Evolutionary conservation across 1,140 invertebrate genomes (phyloP), one percentile per base, ranked within the genome.

Genomic region (Anastrepha obliqua): DNA sequence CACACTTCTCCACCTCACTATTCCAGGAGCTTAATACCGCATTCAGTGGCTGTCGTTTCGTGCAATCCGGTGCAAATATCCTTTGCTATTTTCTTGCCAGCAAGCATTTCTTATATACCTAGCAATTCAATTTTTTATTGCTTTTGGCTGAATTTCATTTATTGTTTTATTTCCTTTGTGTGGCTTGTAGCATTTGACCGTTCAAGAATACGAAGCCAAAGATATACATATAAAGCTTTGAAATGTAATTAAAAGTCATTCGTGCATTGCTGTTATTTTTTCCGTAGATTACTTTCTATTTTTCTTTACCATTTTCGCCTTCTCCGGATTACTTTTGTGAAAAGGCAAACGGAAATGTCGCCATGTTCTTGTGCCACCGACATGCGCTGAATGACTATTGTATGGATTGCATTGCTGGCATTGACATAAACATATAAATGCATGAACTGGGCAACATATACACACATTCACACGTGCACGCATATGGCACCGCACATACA

Each of bases 171-270:
- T 20, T 81, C 74, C 20, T 51, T 55, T 81, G 2, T 6, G n/a
- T 29, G 44, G 51, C 51, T 55, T 81, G 51, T 9, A 55, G 74
- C 74, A 81, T 81, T 55, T 81, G 74, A 81, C 74, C 74, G 20
- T 81, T 81, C 74, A 81, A 81, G 74, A 55, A 81, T 55, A 81
- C 74, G 44, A 55, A 51, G 42, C 74, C 51, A 81, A 42, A 55
- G 74, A 42, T 44, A 60, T 62, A 86, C 62, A 86, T 62, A 86
- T 86, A 86, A 86, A 86, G 59, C 55, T 86, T 86, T 81, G 55
- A 86, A 86, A 86, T 86, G 85, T 86, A 86, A 86, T 86, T 86
- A 86, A 86, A 86, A 86, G 74, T 60, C 85, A 86, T 86, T 86
- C 85, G 85, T 86, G 85, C 85, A 20, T 86, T 86, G 58, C 55